Evolutionary conservation across 2,113 vertebrate species (phyloP).

Genomic region (Glaucomys volans): DNA sequence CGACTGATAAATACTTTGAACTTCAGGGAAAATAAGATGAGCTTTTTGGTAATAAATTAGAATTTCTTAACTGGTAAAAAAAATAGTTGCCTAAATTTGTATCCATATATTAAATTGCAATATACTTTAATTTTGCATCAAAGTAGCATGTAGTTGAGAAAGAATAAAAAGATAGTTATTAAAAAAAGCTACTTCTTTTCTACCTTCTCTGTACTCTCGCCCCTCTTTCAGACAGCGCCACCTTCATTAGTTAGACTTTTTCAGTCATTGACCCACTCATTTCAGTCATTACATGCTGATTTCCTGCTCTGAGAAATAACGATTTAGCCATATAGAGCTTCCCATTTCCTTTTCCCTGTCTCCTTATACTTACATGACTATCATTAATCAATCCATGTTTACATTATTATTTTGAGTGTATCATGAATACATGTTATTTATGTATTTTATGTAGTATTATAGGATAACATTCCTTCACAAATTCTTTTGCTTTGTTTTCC

Average conservation of each 20-base stretch:
- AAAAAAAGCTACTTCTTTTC: background rate
- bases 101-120: background rate
- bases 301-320: background rate
- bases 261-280: background rate
- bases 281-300: background rate
- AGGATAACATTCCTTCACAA: background rate
- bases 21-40: no score
- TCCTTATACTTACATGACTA: background rate
- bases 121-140: background rate
- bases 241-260: background rate
- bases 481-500: background rate
- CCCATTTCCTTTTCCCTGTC: background rate
- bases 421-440: background rate
- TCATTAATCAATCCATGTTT: background rate
- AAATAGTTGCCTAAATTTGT: background rate
- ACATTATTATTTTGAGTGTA: background rate
- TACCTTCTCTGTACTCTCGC: no score
- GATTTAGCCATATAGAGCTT: no score
- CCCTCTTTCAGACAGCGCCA: background rate
- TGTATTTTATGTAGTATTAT: background rate
- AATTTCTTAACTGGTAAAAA: no score
- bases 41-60: no score
- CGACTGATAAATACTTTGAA: no score
- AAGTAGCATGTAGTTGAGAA: background rate
- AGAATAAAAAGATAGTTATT: background rate